Evolutionary conservation across 1,140 invertebrate genomes (phyloP), one percentile per base, ranked within the genome.

Genomic region (Neodiprion fabricii): DNA sequence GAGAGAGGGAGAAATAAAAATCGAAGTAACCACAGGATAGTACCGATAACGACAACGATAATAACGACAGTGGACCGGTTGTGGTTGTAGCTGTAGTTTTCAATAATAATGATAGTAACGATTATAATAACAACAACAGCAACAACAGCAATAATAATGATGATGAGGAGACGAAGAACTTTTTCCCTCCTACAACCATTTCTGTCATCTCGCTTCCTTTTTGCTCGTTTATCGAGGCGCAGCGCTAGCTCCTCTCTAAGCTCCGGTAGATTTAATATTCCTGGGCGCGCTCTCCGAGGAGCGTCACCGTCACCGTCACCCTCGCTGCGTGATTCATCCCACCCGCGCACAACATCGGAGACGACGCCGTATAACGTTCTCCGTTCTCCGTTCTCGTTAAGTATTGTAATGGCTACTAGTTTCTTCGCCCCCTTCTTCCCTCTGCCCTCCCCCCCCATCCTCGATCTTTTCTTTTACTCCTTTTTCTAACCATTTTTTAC

Each of bases 341-440:
- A 84, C 82, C 82, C 82, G 81, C 82, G 82, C 82, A 82, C 76
- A 76, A 78, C 82, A 74, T 83, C 81, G 79, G 53, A n/a, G n/a
- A 61, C 53, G 11, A 61, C 53, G 53, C 28, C 1, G 28, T 40
- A 40, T 40, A 40, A 40, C 28, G 28, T 40, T 61, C 82, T 80
- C 82, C 81, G 76, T 61, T 61, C 80, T 79, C 80, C 79, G 82
- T 82, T 80, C 82, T 84, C 82, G 82, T 84, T 84, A 84, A 81
- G 80, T 84, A 84, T 84, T 84, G 80, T 83, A 84, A 84, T 83
- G 81, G 78, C 72, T 75, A 61, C 53, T 61, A 61, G 53, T 61
- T 61, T 61, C 53, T 61, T 61, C 11, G n/a, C 74, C 77, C 77
- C 72, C 72, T 79, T 65, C 67, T 67, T 78, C 74, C 72, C 79